Evolutionary conservation across 37 sponge, comb jelly and placozoan genomes (phyloP).

Genomic region (Bolinopsis microptera): DNA sequence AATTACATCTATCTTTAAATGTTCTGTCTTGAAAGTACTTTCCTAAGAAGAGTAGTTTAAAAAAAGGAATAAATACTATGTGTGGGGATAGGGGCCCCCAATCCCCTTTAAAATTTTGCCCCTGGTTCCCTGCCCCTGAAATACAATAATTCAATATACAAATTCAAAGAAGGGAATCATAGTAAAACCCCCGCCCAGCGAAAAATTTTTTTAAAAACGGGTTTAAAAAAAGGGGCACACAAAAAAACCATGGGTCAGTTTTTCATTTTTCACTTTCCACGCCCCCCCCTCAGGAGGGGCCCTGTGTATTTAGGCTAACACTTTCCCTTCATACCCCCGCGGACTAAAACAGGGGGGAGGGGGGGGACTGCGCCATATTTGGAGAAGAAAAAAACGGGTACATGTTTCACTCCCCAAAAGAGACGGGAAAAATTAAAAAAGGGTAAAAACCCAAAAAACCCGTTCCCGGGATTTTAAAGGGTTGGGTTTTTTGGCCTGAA

Average conservation of each 20-base stretch:
- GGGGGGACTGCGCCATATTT: background rate
- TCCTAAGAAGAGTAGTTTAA: slow-evolving; percentile 84
- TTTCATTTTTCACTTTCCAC: no score
- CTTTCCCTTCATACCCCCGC: slow-evolving; percentile 78
- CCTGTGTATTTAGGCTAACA: slow-evolving; percentile 96
- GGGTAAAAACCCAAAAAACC: slow-evolving; percentile 75
- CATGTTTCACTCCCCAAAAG: slow-evolving; percentile 69
- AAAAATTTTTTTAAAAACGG: slow-evolving; percentile 89
- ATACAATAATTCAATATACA: no score
- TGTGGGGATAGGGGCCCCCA: no score
- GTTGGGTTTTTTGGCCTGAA: no score
- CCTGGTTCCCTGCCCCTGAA: no score
- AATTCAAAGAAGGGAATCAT: no score
- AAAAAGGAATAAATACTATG: no score
- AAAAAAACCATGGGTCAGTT: slow-evolving; percentile 79
- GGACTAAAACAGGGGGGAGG: slow-evolving; percentile 61
- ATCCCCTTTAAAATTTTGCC: no score
- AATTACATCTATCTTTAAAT: no score
- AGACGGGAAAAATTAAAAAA: slow-evolving; percentile 89
- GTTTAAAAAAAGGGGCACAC: slow-evolving; percentile 86
- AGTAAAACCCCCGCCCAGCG: slow-evolving; percentile 93
- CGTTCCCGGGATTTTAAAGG: slow-evolving; percentile 65
- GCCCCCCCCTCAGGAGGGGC: slow-evolving; percentile 78
- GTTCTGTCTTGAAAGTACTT: no score
- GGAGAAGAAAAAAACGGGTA: background rate